Evolutionary conservation across 2,888 invertebrate genomes (phyloP).

Genomic region (Liodrosophila aerea): DNA sequence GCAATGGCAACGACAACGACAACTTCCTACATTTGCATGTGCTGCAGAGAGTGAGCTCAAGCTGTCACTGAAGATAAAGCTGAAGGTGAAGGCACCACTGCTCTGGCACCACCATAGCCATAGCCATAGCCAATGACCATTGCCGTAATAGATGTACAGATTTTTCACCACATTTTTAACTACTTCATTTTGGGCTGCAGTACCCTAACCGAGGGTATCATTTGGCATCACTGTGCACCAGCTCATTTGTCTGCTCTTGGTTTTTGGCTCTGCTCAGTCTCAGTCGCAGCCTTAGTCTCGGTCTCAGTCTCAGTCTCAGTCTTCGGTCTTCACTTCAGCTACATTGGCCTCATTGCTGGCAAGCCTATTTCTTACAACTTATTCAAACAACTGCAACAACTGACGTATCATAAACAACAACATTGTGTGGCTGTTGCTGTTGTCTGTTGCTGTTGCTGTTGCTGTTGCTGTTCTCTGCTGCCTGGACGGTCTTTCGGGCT

Average conservation of each 20-base stretch:
- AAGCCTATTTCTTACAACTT: conserved; percentile 76
- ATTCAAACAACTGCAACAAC: conserved; percentile 74
- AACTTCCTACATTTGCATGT: conserved; percentile 77
- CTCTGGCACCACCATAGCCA: too few species aligned
- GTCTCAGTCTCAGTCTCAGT: not conserved
- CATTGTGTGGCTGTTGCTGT: conserved; percentile 23
- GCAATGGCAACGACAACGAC: conserved; percentile 27
- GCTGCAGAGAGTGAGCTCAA: conserved; percentile 1
- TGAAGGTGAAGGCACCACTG: not conserved
- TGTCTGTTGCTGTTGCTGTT: conserved; percentile 53
- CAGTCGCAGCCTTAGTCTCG: not conserved
- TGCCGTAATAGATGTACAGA: conserved; percentile 45
- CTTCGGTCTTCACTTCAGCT: conserved; percentile 17
- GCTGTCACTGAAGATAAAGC: not conserved
- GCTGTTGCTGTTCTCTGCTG: conserved; percentile 21
- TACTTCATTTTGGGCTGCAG: conserved; percentile 42
- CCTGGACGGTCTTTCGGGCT: too few species aligned
- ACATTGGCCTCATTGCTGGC: conserved; percentile 35
- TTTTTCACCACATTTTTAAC: conserved; percentile 53
- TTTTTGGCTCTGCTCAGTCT: conserved; percentile 15
- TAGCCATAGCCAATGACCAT: conserved; percentile 46
- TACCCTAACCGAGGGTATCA: too few species aligned
- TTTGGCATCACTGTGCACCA: conserved; percentile 51
- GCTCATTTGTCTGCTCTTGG: conserved; percentile 55
- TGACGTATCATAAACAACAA: conserved; percentile 67